phyloP scores from a whole-genome alignment of 64 coral and sea anemone species.

The Dendronephthya gigantea region DNA sequence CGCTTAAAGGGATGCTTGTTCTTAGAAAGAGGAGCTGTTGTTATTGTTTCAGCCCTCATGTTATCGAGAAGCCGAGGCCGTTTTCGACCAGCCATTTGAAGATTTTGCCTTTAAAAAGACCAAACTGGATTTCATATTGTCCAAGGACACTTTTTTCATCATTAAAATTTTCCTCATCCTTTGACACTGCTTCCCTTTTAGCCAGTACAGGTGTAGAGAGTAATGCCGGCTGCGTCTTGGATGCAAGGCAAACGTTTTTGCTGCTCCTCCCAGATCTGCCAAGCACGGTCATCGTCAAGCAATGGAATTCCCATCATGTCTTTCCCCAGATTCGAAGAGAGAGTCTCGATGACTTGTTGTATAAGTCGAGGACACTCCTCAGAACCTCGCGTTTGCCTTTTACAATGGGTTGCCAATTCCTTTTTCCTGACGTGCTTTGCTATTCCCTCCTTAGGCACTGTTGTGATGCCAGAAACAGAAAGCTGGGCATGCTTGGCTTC shows the following conservation, averaged over 20 bases:
- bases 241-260: constrained; percentile 4
- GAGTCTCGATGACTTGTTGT: background rate
- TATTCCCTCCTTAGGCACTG: background rate
- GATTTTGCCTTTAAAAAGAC: too few species aligned
- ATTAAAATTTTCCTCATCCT: too few species aligned
- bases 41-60: too few species aligned
- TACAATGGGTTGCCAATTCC: background rate
- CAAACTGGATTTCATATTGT: too few species aligned
- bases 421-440: background rate
- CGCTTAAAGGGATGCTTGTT: background rate
- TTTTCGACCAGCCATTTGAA: too few species aligned
- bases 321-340: background rate
- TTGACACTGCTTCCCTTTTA: background rate
- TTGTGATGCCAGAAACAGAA: background rate
- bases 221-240: background rate
- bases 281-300: background rate
- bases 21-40: background rate
- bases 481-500: background rate
- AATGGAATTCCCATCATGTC: constrained; percentile 23
- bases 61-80: too few species aligned
- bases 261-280: constrained; percentile 15
- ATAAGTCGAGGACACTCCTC: background rate
- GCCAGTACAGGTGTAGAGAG: background rate
- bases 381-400: background rate
- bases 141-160: too few species aligned